These are phyloP conservation scores for Bedellia somnulentella DNA, from an alignment of 2,888 invertebrate genomes.

Conservation along the genomic window DNA sequence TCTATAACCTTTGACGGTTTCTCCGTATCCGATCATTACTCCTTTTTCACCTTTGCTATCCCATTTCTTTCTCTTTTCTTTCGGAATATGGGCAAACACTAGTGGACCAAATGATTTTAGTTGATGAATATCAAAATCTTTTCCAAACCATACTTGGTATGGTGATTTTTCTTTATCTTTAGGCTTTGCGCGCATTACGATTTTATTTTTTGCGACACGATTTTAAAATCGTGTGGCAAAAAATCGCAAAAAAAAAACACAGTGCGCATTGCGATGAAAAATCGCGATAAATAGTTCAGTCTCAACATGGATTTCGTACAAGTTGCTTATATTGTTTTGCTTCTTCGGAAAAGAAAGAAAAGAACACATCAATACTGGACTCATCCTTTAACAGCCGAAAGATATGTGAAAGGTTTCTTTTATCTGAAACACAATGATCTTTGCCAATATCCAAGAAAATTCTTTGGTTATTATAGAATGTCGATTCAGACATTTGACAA, in stretches of 20 bases:
- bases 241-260: conserved; percentile 3
- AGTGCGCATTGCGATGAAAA: conserved; percentile 3
- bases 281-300: background rate
- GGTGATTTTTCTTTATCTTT: conserved; percentile 11
- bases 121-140: conserved; percentile 2
- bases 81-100: conserved; percentile 9
- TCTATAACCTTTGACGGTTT: conserved; percentile 10
- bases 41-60: conserved; percentile 12
- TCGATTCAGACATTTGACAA: no score
- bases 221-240: conserved; percentile 4
- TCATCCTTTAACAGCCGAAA: no score
- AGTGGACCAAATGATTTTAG: conserved; percentile 4
- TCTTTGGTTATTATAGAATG: no score
- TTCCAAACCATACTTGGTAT: conserved; percentile 7
- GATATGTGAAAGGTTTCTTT: no score
- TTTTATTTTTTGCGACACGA: conserved; percentile 5
- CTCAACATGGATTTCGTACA: conserved; percentile 2
- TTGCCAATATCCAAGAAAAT: no score
- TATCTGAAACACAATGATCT: no score
- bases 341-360: no score
- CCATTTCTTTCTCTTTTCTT: conserved; percentile 12
- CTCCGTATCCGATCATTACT: conserved; percentile 12
- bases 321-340: no score
- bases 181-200: conserved; percentile 4
- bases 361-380: no score